A percentile compares a stretch with the other conserved stretches of the same genome.
Evolutionary conservation across 2,797 vertebrate species (phyloP).

Genomic region (Molossus molossus): DNA sequence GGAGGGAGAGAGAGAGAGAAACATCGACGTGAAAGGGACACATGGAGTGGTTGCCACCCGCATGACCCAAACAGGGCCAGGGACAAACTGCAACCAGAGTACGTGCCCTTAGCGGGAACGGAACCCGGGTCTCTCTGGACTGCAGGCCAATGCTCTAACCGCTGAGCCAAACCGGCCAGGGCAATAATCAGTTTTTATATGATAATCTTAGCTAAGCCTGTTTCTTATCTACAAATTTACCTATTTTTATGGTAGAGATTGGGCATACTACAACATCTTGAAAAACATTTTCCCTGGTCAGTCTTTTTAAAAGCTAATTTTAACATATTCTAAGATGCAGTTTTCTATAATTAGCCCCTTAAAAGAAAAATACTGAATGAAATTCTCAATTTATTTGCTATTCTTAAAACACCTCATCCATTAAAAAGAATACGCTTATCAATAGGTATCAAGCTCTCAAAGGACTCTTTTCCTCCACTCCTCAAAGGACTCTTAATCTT

Average conservation of each 20-base stretch:
- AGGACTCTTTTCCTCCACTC: conserved; percentile 48
- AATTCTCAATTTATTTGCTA: conserved; percentile 14
- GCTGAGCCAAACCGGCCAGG: no score
- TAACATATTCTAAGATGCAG: conserved; percentile 9
- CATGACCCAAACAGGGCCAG: no score
- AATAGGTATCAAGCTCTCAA: conserved; percentile 50
- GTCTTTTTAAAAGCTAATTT: conserved; percentile 54
- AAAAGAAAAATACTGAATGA: conserved; percentile 19
- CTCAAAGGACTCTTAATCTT: conserved; percentile 60
- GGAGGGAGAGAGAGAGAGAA: no score
- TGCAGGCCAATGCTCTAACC: no score
- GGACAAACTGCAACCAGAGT: no score
- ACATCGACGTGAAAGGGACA: no score
- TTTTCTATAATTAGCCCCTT: background rate
- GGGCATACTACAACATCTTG: background rate
- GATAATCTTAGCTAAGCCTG: conserved; percentile 10
- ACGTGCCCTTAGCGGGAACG: no score
- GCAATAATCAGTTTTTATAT: background rate
- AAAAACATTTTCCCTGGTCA: conserved; percentile 16
- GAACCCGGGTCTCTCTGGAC: no score
- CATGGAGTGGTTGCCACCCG: no score
- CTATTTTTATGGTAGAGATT: conserved; percentile 1
- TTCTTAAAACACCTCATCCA: conserved; percentile 17
- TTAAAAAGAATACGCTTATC: background rate
- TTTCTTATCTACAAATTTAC: conserved; percentile 55